phyloP scores from a whole-genome alignment of 53 echinoderm and acorn worm genomes.

The Temnopleurus reevesii region DNA sequence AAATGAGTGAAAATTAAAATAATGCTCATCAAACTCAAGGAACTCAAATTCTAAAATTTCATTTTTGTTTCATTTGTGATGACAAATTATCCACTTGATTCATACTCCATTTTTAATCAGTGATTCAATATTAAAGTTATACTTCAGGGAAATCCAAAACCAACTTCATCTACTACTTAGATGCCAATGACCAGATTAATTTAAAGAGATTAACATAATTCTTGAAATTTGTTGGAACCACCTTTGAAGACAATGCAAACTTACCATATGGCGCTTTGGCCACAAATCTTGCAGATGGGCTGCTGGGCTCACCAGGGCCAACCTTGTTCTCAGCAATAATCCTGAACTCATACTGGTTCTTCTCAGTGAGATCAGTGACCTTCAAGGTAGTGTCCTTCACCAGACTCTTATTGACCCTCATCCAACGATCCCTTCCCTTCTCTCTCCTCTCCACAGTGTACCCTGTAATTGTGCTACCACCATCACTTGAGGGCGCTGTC shows the following conservation, averaged over 20 bases:
- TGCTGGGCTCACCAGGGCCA: constrained; percentile 81
- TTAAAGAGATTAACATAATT: too few species aligned
- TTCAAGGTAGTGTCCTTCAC: constrained; percentile 68
- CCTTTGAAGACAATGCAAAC: constrained; percentile 25
- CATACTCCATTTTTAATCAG: too few species aligned
- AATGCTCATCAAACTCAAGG: too few species aligned
- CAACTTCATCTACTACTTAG: too few species aligned
- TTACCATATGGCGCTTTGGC: constrained; percentile 92
- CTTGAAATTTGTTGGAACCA: too few species aligned
- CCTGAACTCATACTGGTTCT: constrained; percentile 82
- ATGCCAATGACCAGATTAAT: too few species aligned
- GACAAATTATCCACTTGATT: too few species aligned
- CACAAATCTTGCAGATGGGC: constrained; percentile 71
- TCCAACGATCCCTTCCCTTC: constrained; percentile 73
- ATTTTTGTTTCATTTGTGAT: too few species aligned
- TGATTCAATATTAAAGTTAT: too few species aligned
- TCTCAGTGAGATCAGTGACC: constrained; percentile 74
- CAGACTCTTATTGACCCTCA: constrained; percentile 63
- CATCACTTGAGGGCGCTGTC: constrained; percentile 75
- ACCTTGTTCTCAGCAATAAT: constrained; percentile 85
- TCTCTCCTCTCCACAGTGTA: constrained; percentile 83
- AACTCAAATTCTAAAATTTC: too few species aligned
- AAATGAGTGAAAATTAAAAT: neutral
- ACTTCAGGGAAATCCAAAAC: too few species aligned
- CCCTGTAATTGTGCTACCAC: constrained; percentile 80